phyloP scores from a whole-genome alignment of 2,113 vertebrate species.

The Rhea americana region DNA sequence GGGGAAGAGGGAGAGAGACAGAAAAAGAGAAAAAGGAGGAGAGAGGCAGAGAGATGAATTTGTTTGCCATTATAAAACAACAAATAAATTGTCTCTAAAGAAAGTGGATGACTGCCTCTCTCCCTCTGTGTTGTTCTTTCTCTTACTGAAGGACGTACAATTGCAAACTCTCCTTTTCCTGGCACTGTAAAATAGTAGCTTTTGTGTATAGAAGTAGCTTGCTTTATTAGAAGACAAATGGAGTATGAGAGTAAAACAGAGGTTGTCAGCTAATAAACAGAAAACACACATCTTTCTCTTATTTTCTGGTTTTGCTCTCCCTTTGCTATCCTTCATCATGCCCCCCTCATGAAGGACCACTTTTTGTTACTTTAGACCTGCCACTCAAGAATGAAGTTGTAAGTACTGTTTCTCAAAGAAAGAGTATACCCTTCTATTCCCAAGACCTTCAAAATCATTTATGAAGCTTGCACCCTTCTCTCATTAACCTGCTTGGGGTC shows the following conservation, averaged over 20 bases:
- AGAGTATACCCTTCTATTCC: background rate
- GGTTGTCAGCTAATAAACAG: background rate
- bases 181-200: background rate
- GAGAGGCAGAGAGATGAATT: background rate
- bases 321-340: background rate
- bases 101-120: background rate
- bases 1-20: background rate
- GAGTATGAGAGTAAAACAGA: background rate
- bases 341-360: background rate
- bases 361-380: background rate
- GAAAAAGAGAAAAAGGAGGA: background rate
- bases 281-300: background rate
- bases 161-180: background rate
- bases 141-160: background rate
- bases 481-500: background rate
- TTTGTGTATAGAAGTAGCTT: background rate
- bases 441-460: background rate
- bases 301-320: background rate
- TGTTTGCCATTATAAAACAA: background rate
- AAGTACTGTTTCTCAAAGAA: background rate
- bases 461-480: background rate
- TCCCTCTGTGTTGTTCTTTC: background rate
- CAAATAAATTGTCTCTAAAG: slow-evolving; percentile 19
- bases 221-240: slow-evolving; percentile 14
- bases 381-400: background rate